phyloP scores from a whole-genome alignment of 1,140 invertebrate species.

The Diabrotica undecimpunctata region DNA sequence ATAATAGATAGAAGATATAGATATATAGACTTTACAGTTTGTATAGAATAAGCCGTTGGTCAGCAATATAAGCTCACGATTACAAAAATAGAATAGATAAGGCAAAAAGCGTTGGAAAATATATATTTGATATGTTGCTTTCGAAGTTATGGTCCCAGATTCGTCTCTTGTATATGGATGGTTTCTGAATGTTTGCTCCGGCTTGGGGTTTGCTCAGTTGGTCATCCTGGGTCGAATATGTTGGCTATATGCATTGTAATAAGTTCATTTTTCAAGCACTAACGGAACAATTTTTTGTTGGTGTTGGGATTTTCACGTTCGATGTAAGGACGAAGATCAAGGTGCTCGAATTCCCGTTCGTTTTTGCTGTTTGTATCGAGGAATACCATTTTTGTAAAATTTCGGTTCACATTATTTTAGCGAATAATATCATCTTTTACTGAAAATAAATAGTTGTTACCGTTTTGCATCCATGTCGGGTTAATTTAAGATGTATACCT shows the following conservation, averaged over 20 bases:
- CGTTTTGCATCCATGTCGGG: too few relatives aligned
- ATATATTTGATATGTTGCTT: constrained; percentile 19
- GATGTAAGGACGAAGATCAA: too few relatives aligned
- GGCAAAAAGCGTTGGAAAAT: constrained; percentile 10
- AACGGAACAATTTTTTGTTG: neutral
- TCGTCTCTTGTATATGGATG: neutral
- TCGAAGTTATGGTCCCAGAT: constrained; percentile 10
- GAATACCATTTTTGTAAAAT: too few relatives aligned
- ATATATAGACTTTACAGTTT: neutral
- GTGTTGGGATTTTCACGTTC: too few relatives aligned
- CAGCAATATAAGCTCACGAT: constrained; percentile 4
- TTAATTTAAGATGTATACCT: too few relatives aligned
- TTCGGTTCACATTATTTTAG: too few relatives aligned
- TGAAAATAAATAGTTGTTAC: too few relatives aligned
- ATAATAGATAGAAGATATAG: neutral
- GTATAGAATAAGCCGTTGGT: constrained; percentile 1
- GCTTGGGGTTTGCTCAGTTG: neutral
- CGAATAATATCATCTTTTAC: too few relatives aligned
- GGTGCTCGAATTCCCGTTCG: too few relatives aligned
- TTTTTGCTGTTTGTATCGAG: too few relatives aligned
- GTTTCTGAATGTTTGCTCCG: neutral
- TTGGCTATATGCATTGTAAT: constrained; percentile 11
- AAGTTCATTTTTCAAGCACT: constrained; percentile 9
- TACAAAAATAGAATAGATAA: constrained; percentile 4
- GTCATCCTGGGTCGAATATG: constrained; percentile 17